These are phyloP conservation scores for Cyanoliseus patagonus DNA, from an alignment of 2,113 vertebrate species.

Conservation along the genomic window DNA sequence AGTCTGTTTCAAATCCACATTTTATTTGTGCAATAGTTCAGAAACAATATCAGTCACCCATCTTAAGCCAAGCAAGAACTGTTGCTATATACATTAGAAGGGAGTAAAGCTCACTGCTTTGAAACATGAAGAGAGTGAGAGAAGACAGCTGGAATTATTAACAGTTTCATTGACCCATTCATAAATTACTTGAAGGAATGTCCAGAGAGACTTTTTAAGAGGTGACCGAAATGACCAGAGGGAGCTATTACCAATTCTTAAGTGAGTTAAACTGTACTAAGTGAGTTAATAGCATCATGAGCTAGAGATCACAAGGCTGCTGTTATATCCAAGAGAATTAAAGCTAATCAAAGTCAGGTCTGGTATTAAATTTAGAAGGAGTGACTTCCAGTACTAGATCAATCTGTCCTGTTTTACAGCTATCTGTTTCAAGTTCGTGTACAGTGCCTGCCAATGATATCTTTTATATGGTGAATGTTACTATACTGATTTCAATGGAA, in stretches of 20 bases:
- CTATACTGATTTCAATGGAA: background rate
- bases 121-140: background rate
- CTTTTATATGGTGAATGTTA: background rate
- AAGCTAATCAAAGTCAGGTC: background rate
- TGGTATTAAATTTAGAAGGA: background rate
- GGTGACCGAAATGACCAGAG: background rate
- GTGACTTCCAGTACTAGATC: background rate
- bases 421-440: background rate
- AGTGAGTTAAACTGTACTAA: constrained; percentile 7
- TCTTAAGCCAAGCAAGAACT: background rate
- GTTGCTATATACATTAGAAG: background rate
- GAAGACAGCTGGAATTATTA: background rate
- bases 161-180: background rate
- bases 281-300: background rate
- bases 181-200: constrained; percentile 6
- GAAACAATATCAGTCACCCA: background rate
- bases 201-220: constrained; percentile 4
- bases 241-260: background rate
- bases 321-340: background rate
- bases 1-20: background rate
- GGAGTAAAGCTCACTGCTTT: background rate
- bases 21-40: background rate
- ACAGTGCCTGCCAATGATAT: background rate
- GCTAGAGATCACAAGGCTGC: background rate
- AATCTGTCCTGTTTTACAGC: background rate